phyloP scores from a whole-genome alignment of 2,888 invertebrate species.

The Halocaridina rubra region DNA sequence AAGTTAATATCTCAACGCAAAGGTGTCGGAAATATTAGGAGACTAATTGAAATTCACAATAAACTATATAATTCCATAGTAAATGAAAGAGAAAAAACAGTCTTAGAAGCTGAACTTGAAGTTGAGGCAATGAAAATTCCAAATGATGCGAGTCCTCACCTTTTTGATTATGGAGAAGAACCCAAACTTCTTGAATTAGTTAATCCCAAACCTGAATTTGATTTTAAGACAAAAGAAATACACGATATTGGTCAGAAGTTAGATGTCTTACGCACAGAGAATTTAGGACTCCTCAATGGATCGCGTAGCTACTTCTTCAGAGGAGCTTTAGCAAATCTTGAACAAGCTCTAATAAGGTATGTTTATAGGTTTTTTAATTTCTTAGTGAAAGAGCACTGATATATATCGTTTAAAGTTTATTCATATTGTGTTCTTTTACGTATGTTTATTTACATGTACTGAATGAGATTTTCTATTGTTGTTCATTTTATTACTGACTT shows the following conservation, averaged over 20 bases:
- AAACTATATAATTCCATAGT: background rate
- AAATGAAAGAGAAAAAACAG: background rate
- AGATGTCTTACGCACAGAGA: slow-evolving; percentile 36
- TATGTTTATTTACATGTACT: too few species aligned
- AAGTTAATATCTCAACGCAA: slow-evolving; percentile 22
- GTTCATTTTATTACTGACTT: too few species aligned
- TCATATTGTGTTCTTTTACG: too few species aligned
- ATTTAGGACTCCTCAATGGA: slow-evolving; percentile 37
- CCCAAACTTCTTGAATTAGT: slow-evolving; percentile 34
- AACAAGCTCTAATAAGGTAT: slow-evolving; percentile 42
- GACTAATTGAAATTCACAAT: slow-evolving; percentile 14
- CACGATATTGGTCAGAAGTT: slow-evolving; percentile 22
- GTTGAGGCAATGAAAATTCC: slow-evolving; percentile 23
- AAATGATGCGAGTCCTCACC: slow-evolving; percentile 47
- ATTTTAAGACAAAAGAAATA: slow-evolving; percentile 28
- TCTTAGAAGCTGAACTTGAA: slow-evolving; percentile 6
- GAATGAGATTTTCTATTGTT: too few species aligned
- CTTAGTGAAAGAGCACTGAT: too few species aligned
- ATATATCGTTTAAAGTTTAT: too few species aligned
- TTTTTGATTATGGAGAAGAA: slow-evolving; percentile 40
- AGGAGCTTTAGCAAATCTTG: slow-evolving; percentile 32
- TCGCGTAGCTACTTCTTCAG: slow-evolving; percentile 40
- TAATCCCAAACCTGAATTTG: slow-evolving; percentile 37
- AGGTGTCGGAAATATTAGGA: slow-evolving; percentile 33
- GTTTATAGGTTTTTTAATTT: too few species aligned